A percentile compares a stretch with the other conserved stretches of the same genome.
These are phyloP conservation scores for Nasonovia ribisnigri DNA, from an alignment of 2,888 invertebrate species.

Conservation along the genomic window DNA sequence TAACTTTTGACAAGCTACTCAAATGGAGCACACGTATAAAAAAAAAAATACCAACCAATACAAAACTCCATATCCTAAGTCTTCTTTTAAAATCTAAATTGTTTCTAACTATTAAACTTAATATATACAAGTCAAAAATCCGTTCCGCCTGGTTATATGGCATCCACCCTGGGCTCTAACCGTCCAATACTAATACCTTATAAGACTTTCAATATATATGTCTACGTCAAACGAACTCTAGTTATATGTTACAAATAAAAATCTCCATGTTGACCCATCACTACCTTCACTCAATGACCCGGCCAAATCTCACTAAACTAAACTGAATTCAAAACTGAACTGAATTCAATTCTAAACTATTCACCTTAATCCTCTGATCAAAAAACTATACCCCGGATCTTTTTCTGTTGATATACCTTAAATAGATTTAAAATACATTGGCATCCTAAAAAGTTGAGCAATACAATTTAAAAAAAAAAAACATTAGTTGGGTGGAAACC, in stretches of 20 bases:
- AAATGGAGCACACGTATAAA: neutral
- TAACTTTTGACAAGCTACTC: neutral
- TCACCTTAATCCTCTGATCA: neutral
- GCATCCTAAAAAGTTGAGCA: neutral
- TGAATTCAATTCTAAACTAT: neutral
- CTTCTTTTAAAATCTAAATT: neutral
- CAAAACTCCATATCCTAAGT: neutral
- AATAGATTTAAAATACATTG: neutral
- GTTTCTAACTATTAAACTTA: no score
- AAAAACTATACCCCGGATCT: neutral
- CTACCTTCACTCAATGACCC: neutral
- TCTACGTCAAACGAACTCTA: neutral
- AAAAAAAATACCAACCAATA: neutral
- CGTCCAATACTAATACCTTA: neutral
- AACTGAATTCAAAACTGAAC: neutral
- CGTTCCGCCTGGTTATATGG: neutral
- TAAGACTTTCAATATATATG: neutral
- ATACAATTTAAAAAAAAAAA: neutral
- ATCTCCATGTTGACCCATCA: neutral
- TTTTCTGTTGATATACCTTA: neutral
- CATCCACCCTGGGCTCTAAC: neutral
- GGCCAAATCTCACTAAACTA: neutral
- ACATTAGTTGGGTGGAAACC: neutral
- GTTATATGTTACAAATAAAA: neutral
- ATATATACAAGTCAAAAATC: neutral